phyloP scores from a whole-genome alignment of 2,113 vertebrate species.

The Laticauda colubrina region DNA sequence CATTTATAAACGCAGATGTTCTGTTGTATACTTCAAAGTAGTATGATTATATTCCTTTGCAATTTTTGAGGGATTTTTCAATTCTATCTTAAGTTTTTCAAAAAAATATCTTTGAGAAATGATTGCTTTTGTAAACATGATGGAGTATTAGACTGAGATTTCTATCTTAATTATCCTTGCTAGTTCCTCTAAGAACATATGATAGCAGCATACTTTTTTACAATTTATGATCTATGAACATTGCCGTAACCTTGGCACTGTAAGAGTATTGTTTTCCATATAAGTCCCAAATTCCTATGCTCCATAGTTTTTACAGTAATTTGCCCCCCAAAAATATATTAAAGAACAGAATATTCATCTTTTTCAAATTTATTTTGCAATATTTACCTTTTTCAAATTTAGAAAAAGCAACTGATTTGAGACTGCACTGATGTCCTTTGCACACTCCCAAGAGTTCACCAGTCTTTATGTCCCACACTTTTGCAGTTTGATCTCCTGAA shows the following conservation, averaged over 20 bases:
- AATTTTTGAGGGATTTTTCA: not conserved
- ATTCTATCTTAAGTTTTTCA: not conserved
- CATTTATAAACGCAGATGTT: not conserved
- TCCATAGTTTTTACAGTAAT: not conserved
- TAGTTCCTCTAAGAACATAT: not conserved
- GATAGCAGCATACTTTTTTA: not conserved
- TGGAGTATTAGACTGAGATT: not conserved
- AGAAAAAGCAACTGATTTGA: constrained; percentile 91
- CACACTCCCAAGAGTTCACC: constrained; percentile 87
- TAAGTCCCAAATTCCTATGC: not conserved
- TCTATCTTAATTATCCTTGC: not conserved
- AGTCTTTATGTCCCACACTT: constrained; percentile 88
- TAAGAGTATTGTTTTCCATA: not conserved
- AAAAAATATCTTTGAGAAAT: not conserved
- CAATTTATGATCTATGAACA: not conserved
- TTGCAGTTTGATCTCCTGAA: constrained; percentile 92
- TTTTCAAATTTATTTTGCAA: constrained; percentile 75
- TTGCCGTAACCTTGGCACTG: too few species aligned
- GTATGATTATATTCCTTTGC: not conserved
- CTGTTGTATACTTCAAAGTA: not conserved
- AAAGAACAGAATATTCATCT: constrained; percentile 68
- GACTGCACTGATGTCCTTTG: constrained; percentile 95
- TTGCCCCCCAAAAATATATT: not conserved
- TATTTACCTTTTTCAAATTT: constrained; percentile 86
- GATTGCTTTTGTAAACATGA: not conserved